Evolutionary conservation across 2,797 vertebrate genomes (phyloP).

Genomic region (Sciurus vulgaris): DNA sequence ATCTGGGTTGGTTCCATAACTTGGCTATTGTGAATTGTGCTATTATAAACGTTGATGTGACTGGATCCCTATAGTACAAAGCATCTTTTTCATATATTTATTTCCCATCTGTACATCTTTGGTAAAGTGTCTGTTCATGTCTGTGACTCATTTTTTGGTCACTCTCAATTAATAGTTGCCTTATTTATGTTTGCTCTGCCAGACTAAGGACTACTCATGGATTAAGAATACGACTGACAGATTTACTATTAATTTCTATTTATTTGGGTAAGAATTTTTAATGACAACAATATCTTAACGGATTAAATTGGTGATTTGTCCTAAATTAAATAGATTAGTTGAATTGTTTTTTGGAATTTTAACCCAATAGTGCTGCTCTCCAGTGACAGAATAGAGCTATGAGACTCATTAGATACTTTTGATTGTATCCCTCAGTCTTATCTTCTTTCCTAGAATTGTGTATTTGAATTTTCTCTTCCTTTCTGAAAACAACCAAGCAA

Average conservation of each 20-base stretch:
- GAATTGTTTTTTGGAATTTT: constrained; percentile 35
- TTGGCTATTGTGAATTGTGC: no score
- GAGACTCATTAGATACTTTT: not conserved
- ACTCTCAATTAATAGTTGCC: not conserved
- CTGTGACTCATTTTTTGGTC: not conserved
- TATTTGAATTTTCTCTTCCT: constrained; percentile 42
- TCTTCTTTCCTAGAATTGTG: not conserved
- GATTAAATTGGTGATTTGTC: not conserved
- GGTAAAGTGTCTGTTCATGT: not conserved
- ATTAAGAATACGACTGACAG: not conserved
- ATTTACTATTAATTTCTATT: not conserved
- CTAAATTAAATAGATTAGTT: constrained; percentile 24
- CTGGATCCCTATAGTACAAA: not conserved
- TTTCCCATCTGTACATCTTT: not conserved
- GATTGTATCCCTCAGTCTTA: constrained; percentile 17
- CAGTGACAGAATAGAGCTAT: not conserved
- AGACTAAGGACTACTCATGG: not conserved
- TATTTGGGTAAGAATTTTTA: not conserved
- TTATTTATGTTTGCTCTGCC: not conserved
- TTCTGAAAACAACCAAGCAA: not conserved
- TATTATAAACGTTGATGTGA: no score
- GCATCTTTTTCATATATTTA: not conserved
- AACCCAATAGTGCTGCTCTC: not conserved
- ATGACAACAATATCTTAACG: not conserved
- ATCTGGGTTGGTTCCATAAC: no score